These are phyloP conservation scores for Amblyjoppa proteus DNA, from an alignment of 2,888 invertebrate genomes.

Conservation along the genomic window DNA sequence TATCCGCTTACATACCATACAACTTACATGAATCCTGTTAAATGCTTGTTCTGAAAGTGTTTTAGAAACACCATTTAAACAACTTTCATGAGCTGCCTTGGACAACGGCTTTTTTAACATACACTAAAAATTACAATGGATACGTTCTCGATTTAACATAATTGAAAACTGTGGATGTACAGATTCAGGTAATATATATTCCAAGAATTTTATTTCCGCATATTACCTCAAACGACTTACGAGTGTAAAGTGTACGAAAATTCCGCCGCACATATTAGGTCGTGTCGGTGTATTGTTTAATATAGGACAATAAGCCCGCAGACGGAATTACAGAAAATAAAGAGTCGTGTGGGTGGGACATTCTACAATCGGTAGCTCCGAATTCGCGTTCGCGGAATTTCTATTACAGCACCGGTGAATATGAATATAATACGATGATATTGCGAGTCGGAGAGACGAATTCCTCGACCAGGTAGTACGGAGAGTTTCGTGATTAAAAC, in stretches of 20 bases:
- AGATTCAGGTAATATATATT: neutral
- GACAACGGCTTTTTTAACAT: neutral
- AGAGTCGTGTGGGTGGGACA: neutral
- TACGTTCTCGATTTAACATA: neutral
- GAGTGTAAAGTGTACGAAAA: neutral
- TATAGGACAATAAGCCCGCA: neutral
- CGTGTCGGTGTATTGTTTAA: neutral
- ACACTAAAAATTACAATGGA: neutral
- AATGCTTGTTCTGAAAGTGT: neutral
- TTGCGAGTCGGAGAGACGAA: conserved; percentile 38
- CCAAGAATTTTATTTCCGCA: neutral
- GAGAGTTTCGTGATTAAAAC: conserved; percentile 14
- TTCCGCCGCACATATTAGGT: neutral
- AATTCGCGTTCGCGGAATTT: conserved; percentile 34
- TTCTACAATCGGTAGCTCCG: neutral
- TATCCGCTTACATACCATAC: neutral
- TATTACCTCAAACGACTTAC: neutral
- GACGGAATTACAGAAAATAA: neutral
- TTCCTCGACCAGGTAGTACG: neutral
- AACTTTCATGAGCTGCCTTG: neutral
- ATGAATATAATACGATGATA: conserved; percentile 35
- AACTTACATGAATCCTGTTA: neutral
- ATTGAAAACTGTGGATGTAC: neutral
- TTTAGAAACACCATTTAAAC: neutral
- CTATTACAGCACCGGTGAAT: conserved; percentile 23